Conservation (phyloP, 2,888 invertebrate genomes). For the Polyommatus iphigenia region DNA sequence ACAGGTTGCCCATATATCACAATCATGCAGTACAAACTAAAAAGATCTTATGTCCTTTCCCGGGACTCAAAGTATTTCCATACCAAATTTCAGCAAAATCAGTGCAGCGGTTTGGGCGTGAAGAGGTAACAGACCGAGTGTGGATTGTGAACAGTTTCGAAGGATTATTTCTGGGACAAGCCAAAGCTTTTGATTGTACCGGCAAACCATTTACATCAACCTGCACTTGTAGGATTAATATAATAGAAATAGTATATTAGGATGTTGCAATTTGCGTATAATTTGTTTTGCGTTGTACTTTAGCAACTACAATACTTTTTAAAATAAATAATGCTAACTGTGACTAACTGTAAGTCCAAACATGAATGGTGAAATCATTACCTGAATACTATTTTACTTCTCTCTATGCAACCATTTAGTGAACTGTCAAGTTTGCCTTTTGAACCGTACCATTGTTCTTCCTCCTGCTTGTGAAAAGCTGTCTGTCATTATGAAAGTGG, state of each 20-base stretch:
- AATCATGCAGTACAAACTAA: no score
- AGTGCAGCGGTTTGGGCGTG: no score
- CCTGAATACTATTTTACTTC: background rate
- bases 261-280: background rate
- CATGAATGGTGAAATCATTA: background rate
- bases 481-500: conserved; percentile 1
- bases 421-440: conserved; percentile 1
- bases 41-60: no score
- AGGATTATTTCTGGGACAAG: no score
- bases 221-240: no score
- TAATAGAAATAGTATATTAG: no score
- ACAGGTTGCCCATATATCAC: no score
- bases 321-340: background rate
- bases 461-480: background rate
- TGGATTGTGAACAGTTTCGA: background rate
- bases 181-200: no score
- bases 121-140: no score
- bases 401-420: background rate
- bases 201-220: no score
- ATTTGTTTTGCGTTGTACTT: background rate
- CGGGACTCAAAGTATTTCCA: no score
- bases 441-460: conserved; percentile 3
- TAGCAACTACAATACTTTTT: background rate
- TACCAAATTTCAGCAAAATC: no score
- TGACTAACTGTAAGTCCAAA: background rate